These are phyloP conservation scores for Diabrotica balteata DNA, from an alignment of 2,888 invertebrate species.

Conservation along the genomic window DNA sequence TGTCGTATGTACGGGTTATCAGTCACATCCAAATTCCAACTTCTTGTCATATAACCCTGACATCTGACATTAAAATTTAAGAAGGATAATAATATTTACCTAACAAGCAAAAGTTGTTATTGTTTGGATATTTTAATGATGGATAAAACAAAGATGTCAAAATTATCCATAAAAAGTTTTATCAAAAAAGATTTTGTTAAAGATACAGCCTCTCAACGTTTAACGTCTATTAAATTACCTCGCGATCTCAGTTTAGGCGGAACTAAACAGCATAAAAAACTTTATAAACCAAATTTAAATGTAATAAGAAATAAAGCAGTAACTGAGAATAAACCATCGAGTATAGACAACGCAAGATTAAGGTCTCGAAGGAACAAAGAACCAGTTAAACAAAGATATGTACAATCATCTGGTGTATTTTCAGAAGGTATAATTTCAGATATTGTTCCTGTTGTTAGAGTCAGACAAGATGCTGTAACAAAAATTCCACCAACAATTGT, in stretches of 20 bases:
- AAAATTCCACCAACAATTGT: constrained; percentile 40
- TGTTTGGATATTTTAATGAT: background rate
- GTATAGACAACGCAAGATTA: constrained; percentile 12
- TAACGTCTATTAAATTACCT: constrained; percentile 52
- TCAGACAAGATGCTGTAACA: constrained; percentile 15
- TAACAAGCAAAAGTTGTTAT: background rate
- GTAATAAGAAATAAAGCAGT: constrained; percentile 52
- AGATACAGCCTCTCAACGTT: constrained; percentile 36
- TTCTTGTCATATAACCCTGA: too few species aligned
- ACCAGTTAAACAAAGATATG: constrained; percentile 32
- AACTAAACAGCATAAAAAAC: constrained; percentile 52
- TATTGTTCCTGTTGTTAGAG: constrained; percentile 9
- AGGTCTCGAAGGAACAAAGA: constrained; percentile 14
- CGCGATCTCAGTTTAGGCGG: constrained; percentile 56
- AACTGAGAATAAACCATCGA: constrained; percentile 39
- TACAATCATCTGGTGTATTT: constrained; percentile 36
- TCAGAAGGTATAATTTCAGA: constrained; percentile 33
- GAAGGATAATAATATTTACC: too few species aligned
- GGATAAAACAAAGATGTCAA: constrained; percentile 27
- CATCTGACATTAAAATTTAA: too few species aligned
- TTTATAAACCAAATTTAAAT: constrained; percentile 57
- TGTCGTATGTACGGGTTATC: too few species aligned
- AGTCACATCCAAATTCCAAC: too few species aligned
- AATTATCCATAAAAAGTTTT: constrained; percentile 31
- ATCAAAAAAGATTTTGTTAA: constrained; percentile 29